Evolutionary conservation across 2,113 vertebrate species (phyloP).

Genomic region (Grammatotria lemairii): DNA sequence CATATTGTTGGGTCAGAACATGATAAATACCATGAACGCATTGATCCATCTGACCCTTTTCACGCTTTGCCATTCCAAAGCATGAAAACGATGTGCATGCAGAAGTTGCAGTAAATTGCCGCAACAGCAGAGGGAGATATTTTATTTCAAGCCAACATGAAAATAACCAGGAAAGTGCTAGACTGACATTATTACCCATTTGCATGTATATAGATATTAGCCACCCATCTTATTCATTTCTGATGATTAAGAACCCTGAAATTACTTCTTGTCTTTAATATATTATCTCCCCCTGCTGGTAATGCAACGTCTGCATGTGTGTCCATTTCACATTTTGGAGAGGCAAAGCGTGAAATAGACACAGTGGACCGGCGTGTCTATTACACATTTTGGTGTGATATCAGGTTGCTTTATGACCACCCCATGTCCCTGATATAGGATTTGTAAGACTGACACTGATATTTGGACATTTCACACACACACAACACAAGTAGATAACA

Average conservation of each 20-base stretch:
- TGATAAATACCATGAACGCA: not conserved
- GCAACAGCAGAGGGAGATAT: not conserved
- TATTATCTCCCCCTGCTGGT: not conserved
- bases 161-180: not conserved
- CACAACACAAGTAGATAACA: not conserved
- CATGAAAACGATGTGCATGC: fast-evolving
- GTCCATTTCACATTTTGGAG: not conserved
- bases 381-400: not conserved
- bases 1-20: not conserved
- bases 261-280: not conserved
- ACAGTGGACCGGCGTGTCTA: not conserved
- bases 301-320: not conserved
- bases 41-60: not conserved
- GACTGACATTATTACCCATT: not conserved
- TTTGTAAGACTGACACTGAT: not conserved
- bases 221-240: not conserved
- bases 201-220: not conserved
- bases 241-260: not conserved
- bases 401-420: not conserved
- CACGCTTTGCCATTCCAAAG: not conserved
- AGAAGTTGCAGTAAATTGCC: not conserved
- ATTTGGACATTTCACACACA: not conserved
- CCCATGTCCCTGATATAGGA: not conserved
- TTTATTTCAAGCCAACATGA: not conserved
- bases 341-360: not conserved